Evolutionary conservation across 2,797 vertebrate species (phyloP), one percentile per base, ranked within the genome.

Genomic region (Schizopygopsis pylzovi): DNA sequence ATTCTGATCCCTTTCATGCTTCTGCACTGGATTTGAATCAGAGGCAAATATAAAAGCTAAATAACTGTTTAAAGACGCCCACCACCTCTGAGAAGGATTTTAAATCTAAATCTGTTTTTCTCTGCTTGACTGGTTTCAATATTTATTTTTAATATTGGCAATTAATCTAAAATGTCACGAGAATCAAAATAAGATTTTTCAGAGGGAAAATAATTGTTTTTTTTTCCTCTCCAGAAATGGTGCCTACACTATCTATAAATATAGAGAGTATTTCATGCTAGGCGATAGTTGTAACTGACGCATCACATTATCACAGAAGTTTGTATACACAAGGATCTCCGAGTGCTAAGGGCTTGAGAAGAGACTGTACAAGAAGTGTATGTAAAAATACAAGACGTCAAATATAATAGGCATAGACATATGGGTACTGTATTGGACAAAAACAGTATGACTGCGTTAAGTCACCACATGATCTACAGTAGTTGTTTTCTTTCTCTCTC

Each of bases 1-100:
- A 22, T 72, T 75, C 52, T 43, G 13, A 18, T 78, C 81, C 37
- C 59, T 82, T 76, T 68, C 75, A 75, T 77, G 56, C 45, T 22
- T 70, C 22, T 37, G 61, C 49, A n/a, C 18, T 45, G 49, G 52
- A 85, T 87, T 86, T 59, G 54, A 79, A 79, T 78, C 78, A 47
- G 20, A 43, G 43, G 52, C 71, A 37, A 61, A 77, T 84, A 68
- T 83, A 61, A 84, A 73, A 54, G 52, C n/a, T 79, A 54, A 85
- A 22, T 56, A 85, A 37, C 22, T 52, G 54, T 22, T 59, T 84
- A 70, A 81, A 25, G 54, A 70, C 33, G 18, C 12, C 73, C 56
- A 83, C 33, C 25, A 68, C 45, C 25, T 79, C 59, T 49, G 13
- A 80, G 39, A 73, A 79, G 33, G 41, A 72, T 88, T 78, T 65